These are phyloP conservation scores for Mormyrus hasselquistii DNA, from an alignment of 2,797 vertebrate species.

Conservation along the genomic window DNA sequence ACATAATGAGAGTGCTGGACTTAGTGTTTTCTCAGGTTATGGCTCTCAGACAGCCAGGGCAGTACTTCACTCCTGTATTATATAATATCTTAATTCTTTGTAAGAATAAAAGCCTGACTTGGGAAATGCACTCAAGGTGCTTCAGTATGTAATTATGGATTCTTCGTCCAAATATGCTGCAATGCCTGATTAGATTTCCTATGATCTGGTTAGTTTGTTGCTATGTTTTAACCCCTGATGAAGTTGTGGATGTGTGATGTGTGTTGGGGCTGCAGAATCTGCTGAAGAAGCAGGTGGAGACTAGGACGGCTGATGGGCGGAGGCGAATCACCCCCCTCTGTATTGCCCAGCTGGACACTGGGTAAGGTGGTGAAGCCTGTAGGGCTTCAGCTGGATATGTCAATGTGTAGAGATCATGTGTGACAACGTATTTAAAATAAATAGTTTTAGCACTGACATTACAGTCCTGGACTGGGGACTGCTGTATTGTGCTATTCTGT, in stretches of 20 bases:
- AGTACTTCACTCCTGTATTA: neutral
- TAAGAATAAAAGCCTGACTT: neutral
- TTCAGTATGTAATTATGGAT: neutral
- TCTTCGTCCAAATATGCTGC: neutral
- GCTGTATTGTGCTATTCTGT: neutral
- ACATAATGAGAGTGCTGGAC: neutral
- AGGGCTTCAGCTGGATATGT: neutral
- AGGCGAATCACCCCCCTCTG: conserved; percentile 94
- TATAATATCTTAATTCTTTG: neutral
- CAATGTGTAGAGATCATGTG: neutral
- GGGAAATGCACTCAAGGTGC: neutral
- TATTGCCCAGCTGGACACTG: conserved; percentile 96
- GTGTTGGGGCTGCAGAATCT: conserved; percentile 72
- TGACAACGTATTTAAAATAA: neutral
- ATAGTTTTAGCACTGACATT: neutral
- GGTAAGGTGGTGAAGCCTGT: conserved; percentile 55
- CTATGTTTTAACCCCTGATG: neutral
- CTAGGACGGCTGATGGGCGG: conserved; percentile 86
- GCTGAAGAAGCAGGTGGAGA: conserved; percentile 97
- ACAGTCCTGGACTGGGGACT: neutral
- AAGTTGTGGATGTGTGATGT: neutral
- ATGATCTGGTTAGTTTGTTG: neutral
- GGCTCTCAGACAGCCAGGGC: neutral
- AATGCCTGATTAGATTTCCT: neutral
- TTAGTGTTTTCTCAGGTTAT: neutral